These are phyloP conservation scores for Euphydryas editha DNA, from an alignment of 2,888 invertebrate genomes.

Conservation along the genomic window DNA sequence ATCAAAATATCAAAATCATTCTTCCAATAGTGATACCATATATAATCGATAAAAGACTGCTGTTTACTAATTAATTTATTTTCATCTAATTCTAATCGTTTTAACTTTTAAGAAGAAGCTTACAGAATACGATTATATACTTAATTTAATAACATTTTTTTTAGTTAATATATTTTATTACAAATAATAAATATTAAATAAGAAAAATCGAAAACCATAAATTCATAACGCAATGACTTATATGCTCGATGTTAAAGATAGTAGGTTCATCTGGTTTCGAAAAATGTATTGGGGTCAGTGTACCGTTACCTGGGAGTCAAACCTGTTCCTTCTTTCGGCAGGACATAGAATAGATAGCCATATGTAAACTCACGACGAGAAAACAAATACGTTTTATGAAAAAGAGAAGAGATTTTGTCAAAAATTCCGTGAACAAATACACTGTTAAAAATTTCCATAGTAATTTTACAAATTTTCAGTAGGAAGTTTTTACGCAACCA, in stretches of 20 bases:
- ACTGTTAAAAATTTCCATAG: no score
- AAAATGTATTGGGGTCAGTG: constrained; percentile 51
- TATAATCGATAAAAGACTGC: no score
- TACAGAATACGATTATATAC: no score
- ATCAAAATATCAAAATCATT: no score
- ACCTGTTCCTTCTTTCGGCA: constrained; percentile 51
- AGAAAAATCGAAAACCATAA: constrained; percentile 22
- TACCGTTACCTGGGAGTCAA: constrained; percentile 50
- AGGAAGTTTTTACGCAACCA: no score
- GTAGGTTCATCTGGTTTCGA: constrained; percentile 42
- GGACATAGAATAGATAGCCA: constrained; percentile 41
- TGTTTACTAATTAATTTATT: no score
- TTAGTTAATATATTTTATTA: no score
- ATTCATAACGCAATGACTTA: constrained; percentile 27
- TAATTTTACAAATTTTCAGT: no score
- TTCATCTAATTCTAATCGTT: no score
- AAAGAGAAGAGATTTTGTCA: neutral
- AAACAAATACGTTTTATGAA: constrained; percentile 5
- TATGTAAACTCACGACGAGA: neutral
- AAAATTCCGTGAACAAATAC: neutral
- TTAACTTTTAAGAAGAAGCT: no score
- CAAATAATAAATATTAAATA: neutral
- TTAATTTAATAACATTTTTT: no score
- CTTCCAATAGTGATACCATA: no score
- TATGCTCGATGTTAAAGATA: constrained; percentile 36